Base-by-base conservation (phyloP, 2,113 vertebrate species). In the Vulpes vulpes region DNA sequence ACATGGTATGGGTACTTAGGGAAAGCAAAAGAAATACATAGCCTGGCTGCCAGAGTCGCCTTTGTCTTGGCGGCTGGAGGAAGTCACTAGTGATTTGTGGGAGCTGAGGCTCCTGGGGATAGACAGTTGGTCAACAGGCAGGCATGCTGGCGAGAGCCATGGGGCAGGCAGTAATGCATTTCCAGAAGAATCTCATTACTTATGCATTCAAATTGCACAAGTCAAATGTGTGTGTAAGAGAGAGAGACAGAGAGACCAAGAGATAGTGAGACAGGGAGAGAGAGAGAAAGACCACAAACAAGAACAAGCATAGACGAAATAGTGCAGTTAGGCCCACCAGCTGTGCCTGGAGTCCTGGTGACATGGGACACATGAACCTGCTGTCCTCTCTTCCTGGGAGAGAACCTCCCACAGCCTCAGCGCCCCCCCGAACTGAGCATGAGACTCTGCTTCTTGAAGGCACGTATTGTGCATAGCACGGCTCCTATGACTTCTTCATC, bases 1-100 rank as follows among this genome's bases (percentile, higher is more conserved):
- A 94, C 96, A 96, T 93, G 95, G 73, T 85, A 69, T 74, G 91
- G 89, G 78, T 89, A 73, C 83, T 98, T 79, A 92, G 64, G 74
- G 76, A 92, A 97, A 97, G 97, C 80, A 90, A 71, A 73, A 38
- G 62, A 53, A 65, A 92, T n/a, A 88, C 87, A 82, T 5, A n/a
- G 71, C 83, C 38, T 11, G 17, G 38, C 30, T 97, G 95, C 83
- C 95, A 91, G 93, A 53, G 80, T 51, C 1, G 5, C 94, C 96
- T 96, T 80, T 89, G 87, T 94, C 83, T 91, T 53, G 49, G 83
- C 8, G 14, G 60, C 38, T 49, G 15, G 23, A 74, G 64, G 78
- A 87, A 67, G 49, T 49, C 1, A 8, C 38, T 49, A 11, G 43
- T 17, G 30, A 69, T 82, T 74, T 53, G 20, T 64, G 83, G 35